Conservation (phyloP, 2,113 vertebrate genomes). For the Thomomys bottae region DNA sequence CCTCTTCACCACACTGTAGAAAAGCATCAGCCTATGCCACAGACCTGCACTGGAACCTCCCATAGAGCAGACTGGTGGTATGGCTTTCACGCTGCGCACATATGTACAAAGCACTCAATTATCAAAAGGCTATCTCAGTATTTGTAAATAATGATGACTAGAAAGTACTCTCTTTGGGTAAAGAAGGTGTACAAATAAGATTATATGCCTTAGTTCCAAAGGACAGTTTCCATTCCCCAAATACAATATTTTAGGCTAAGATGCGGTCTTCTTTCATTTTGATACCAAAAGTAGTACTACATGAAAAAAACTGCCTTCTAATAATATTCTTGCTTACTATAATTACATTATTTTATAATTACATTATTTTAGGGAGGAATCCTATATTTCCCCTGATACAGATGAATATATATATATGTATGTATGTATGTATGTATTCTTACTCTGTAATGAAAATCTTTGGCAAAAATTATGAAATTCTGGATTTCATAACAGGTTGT, state of each 20-base stretch:
- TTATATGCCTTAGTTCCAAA: background rate
- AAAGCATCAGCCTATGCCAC: background rate
- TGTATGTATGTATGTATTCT: slow-evolving; percentile 35
- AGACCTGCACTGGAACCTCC: background rate
- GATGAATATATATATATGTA: no score
- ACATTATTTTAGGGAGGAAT: slow-evolving; percentile 48
- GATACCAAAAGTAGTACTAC: slow-evolving; percentile 3
- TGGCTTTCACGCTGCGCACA: background rate
- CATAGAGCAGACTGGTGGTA: background rate
- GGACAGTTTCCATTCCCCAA: background rate
- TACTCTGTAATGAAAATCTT: slow-evolving; percentile 48
- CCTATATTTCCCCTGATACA: background rate
- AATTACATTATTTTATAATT: slow-evolving; percentile 69
- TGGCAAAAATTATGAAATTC: slow-evolving; percentile 27
- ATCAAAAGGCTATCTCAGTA: background rate
- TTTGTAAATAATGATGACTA: background rate
- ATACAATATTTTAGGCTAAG: slow-evolving; percentile 35
- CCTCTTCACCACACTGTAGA: background rate
- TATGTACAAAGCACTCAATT: background rate
- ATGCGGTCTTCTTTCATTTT: slow-evolving; percentile 59
- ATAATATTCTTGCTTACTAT: slow-evolving; percentile 26
- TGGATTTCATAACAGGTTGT: background rate
- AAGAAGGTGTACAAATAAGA: slow-evolving; percentile 50
- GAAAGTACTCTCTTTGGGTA: background rate
- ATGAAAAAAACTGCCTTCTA: slow-evolving; percentile 21